Evolutionary conservation across 2,113 vertebrate genomes (phyloP).

Genomic region (Eurypyga helias): DNA sequence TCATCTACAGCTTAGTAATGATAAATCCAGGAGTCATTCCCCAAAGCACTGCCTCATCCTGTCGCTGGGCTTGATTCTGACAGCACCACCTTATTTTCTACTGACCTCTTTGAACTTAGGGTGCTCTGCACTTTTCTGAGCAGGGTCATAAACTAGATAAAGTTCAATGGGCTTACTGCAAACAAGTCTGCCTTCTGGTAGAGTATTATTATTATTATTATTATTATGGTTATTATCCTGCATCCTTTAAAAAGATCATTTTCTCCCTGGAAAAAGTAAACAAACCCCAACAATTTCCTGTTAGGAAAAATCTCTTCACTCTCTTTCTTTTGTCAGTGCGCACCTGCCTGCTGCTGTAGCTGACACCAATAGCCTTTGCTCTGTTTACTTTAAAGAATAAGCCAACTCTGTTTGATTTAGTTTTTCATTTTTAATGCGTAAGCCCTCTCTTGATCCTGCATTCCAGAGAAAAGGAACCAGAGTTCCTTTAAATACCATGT

Average conservation of each 20-base stretch:
- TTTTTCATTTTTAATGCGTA: slow-evolving; percentile 49
- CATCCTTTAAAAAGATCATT: background rate
- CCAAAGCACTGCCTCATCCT: background rate
- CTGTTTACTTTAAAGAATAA: slow-evolving; percentile 69
- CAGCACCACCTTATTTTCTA: background rate
- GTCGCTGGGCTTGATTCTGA: background rate
- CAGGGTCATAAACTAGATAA: background rate
- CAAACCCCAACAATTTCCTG: background rate
- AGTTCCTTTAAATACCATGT: background rate
- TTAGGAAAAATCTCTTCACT: background rate
- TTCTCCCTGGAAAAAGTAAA: background rate
- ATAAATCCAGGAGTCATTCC: background rate
- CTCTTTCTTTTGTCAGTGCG: slow-evolving; percentile 25
- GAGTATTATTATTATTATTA: background rate
- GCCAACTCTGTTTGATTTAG: slow-evolving; percentile 50
- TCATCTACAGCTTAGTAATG: background rate
- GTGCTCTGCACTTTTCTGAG: background rate
- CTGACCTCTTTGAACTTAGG: background rate
- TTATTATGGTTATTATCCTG: background rate
- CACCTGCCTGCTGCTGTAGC: background rate
- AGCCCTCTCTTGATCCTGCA: slow-evolving; percentile 13
- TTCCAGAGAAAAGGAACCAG: background rate
- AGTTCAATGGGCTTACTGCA: background rate
- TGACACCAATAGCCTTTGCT: slow-evolving; percentile 20
- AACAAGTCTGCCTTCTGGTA: background rate